These are phyloP conservation scores for Pteromalus puparum DNA, from an alignment of 1,140 invertebrate species.

Conservation along the genomic window DNA sequence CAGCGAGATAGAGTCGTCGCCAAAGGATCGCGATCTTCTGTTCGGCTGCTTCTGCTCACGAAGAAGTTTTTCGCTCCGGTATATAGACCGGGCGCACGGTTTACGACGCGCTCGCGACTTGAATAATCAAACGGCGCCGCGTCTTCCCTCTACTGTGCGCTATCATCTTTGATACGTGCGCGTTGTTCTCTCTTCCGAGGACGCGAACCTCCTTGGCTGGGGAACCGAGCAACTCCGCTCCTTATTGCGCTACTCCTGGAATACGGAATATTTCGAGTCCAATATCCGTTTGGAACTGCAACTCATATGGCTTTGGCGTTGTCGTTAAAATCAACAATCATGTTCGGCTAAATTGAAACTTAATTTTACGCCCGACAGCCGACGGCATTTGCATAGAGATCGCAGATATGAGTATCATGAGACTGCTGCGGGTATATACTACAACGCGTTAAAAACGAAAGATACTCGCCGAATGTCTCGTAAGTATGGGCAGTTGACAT, in stretches of 20 bases:
- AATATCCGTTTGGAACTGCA: no score
- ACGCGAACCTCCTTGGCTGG: background rate
- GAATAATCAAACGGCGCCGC: background rate
- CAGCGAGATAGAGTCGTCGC: conserved; percentile 46
- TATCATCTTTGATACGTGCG: background rate
- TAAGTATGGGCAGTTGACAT: background rate
- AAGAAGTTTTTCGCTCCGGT: background rate
- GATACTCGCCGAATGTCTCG: background rate
- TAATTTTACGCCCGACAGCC: background rate
- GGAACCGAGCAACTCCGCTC: background rate
- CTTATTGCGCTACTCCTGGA: background rate
- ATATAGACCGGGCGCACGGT: background rate
- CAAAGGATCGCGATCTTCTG: conserved; percentile 40
- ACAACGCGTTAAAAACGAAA: background rate
- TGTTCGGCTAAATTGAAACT: background rate
- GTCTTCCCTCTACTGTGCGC: no score
- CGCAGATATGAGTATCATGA: background rate
- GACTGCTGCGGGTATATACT: background rate
- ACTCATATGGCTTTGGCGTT: no score
- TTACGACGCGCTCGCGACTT: background rate
- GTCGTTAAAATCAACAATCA: background rate
- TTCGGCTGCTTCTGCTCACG: background rate
- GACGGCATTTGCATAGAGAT: background rate
- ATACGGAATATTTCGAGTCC: background rate
- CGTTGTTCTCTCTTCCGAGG: background rate